phyloP scores from a whole-genome alignment of 2,888 invertebrate genomes.

The Dryococelus australis region DNA sequence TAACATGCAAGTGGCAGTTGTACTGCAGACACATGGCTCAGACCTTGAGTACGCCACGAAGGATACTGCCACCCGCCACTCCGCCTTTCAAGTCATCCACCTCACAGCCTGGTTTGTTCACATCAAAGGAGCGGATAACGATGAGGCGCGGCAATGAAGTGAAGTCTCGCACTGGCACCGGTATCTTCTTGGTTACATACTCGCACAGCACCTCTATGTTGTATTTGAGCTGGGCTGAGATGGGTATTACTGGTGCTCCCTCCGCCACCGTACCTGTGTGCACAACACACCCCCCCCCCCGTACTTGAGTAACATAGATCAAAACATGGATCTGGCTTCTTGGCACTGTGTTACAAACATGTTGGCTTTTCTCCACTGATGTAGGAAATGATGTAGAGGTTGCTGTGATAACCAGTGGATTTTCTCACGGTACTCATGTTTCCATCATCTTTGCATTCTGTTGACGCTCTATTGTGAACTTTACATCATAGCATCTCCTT shows the following conservation, averaged over 20 bases:
- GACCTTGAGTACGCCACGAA: constrained; percentile 90
- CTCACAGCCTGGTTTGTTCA: constrained; percentile 99
- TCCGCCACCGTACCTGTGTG: constrained; percentile 90
- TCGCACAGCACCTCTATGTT: constrained; percentile 99
- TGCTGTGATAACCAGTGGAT: too few species aligned
- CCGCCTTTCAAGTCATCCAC: constrained; percentile 98
- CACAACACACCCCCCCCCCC: not conserved
- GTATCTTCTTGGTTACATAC: constrained; percentile 98
- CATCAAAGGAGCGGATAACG: constrained; percentile 96
- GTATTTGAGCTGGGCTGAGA: constrained; percentile 98
- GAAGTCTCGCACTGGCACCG: constrained; percentile 95
- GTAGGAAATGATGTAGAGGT: too few species aligned
- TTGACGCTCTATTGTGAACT: too few species aligned
- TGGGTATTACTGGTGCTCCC: constrained; percentile 97
- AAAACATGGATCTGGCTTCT: too few species aligned
- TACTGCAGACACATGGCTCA: not conserved
- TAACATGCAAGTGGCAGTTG: too few species aligned
- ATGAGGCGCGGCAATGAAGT: constrained; percentile 94
- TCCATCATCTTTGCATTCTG: too few species aligned
- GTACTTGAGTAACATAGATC: not conserved
- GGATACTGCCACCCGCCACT: constrained; percentile 97
- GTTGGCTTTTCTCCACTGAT: too few species aligned
- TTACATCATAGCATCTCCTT: too few species aligned
- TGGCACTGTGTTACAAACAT: too few species aligned
- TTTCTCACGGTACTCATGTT: too few species aligned